phyloP scores from a whole-genome alignment of 2,797 vertebrate genomes.

The Pangasius larnaudii region DNA sequence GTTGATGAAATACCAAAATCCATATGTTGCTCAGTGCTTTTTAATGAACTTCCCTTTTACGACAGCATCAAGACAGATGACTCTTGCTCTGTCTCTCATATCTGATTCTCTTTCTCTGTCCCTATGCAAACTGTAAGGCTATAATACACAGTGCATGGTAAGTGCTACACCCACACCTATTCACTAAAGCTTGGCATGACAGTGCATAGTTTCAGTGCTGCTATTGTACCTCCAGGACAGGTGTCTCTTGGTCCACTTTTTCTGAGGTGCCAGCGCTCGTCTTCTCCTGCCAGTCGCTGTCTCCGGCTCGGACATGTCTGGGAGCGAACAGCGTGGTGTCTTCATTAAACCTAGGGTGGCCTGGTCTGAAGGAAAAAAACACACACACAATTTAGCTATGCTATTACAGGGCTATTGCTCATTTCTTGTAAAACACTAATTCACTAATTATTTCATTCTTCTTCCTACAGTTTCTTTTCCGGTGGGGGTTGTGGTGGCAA shows the following conservation, averaged over 20 bases:
- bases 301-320: slow-evolving; percentile 76
- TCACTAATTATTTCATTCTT: background rate
- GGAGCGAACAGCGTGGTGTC: slow-evolving; percentile 94
- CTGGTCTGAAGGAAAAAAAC: slow-evolving; percentile 73
- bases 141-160: background rate
- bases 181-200: background rate
- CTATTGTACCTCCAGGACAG: slow-evolving; percentile 91
- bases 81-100: background rate
- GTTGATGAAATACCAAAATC: slow-evolving; percentile 28
- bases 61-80: slow-evolving; percentile 15
- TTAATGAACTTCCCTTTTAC: slow-evolving; percentile 13
- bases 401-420: background rate
- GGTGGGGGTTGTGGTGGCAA: background rate
- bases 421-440: background rate
- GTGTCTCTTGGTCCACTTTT: slow-evolving; percentile 93
- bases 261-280: slow-evolving; percentile 71
- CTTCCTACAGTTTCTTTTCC: background rate
- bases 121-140: background rate
- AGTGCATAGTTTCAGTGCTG: background rate
- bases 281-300: slow-evolving; percentile 72
- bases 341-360: slow-evolving; percentile 91
- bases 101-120: background rate
- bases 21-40: slow-evolving; percentile 23
- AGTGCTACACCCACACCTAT: background rate
- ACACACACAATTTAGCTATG: background rate